A percentile compares a stretch with the other conserved stretches of the same genome.
These are phyloP conservation scores for Zhuqinia jingwanae DNA, from an alignment of 2,888 invertebrate species.

Conservation along the genomic window DNA sequence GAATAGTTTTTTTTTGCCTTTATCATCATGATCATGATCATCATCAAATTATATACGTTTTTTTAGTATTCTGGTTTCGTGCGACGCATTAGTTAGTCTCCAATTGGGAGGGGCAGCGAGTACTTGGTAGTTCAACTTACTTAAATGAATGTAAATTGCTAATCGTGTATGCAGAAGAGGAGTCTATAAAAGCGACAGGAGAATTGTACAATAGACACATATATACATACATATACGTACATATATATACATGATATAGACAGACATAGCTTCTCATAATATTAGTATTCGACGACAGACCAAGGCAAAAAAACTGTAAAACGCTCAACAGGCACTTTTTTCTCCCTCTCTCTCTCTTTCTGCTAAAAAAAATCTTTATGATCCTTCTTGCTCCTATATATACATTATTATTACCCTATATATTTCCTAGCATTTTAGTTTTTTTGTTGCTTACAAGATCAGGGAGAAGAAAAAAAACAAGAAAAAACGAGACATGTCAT, in stretches of 20 bases:
- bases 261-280: neutral
- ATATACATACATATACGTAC: neutral
- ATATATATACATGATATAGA: neutral
- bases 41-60: slow-evolving; percentile 35
- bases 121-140: slow-evolving; percentile 10
- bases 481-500: too few species aligned
- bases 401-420: too few species aligned
- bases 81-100: slow-evolving; percentile 33
- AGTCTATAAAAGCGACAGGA: slow-evolving; percentile 3
- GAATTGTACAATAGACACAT: slow-evolving; percentile 26
- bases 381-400: neutral
- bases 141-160: slow-evolving; percentile 46
- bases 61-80: slow-evolving; percentile 47
- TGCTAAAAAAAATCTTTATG: neutral
- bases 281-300: too few species aligned
- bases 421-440: too few species aligned
- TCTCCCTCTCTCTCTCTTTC: neutral
- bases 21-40: too few species aligned
- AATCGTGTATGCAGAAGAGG: slow-evolving; percentile 42
- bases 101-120: slow-evolving; percentile 42
- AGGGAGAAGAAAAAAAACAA: too few species aligned
- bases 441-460: too few species aligned
- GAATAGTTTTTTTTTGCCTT: neutral
- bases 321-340: slow-evolving; percentile 58
- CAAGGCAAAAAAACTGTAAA: too few species aligned